These are phyloP conservation scores for Oopsacas minuta DNA, from an alignment of 37 sponge, comb jelly and placozoan genomes.

Conservation along the genomic window DNA sequence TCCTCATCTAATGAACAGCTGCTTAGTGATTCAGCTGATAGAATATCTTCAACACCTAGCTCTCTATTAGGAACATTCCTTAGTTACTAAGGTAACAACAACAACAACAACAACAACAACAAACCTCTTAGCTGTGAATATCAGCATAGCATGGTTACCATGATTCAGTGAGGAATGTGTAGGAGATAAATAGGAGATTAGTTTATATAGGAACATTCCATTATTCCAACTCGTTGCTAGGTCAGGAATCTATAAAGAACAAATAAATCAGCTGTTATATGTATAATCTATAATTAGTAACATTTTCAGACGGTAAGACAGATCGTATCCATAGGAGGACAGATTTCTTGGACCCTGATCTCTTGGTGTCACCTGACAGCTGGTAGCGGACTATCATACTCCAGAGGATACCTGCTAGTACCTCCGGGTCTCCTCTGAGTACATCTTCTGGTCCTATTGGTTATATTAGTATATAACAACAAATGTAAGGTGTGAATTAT, in stretches of 20 bases:
- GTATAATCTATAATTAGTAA: neutral
- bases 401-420: neutral
- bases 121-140: neutral
- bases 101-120: neutral
- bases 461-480: neutral
- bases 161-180: neutral
- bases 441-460: neutral
- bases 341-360: neutral
- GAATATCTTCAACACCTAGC: neutral
- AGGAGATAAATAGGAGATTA: neutral
- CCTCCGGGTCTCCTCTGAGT: neutral
- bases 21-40: neutral
- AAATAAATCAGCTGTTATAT: neutral
- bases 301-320: neutral
- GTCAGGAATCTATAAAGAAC: neutral
- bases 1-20: neutral
- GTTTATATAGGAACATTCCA: neutral
- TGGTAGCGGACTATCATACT: slow-evolving; percentile 3
- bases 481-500: neutral
- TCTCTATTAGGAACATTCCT: neutral
- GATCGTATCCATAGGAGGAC: neutral
- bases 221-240: slow-evolving; percentile 4
- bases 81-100: neutral
- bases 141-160: neutral
- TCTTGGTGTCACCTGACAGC: neutral